Evolutionary conservation across 2,888 invertebrate species (phyloP).

Genomic region (Griposia aprilina): DNA sequence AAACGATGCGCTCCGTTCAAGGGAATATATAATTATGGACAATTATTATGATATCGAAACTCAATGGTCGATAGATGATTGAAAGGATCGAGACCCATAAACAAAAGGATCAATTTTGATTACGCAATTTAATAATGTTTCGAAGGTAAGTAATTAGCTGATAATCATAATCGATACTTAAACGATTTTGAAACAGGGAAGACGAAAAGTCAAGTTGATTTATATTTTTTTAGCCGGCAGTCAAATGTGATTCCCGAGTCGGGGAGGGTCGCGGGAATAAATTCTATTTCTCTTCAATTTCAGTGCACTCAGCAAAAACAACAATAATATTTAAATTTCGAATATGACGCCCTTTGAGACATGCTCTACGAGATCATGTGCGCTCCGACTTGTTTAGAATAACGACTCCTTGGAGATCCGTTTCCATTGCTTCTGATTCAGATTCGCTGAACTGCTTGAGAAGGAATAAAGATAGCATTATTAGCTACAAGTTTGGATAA

Average conservation of each 20-base stretch:
- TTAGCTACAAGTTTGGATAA: slow-evolving; percentile 54
- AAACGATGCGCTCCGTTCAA: slow-evolving; percentile 88
- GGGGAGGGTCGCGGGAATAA: slow-evolving; percentile 82
- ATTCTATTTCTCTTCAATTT: slow-evolving; percentile 90
- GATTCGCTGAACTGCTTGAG: slow-evolving; percentile 28
- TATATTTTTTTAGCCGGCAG: slow-evolving; percentile 76
- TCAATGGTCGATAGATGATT: slow-evolving; percentile 90
- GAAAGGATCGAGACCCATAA: slow-evolving; percentile 90
- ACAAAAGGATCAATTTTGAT: slow-evolving; percentile 89
- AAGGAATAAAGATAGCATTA: slow-evolving; percentile 34
- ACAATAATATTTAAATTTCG: slow-evolving; percentile 89
- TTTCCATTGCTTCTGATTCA: slow-evolving; percentile 48
- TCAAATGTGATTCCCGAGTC: slow-evolving; percentile 80
- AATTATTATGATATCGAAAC: slow-evolving; percentile 90
- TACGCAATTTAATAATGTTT: slow-evolving; percentile 87
- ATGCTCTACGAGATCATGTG: slow-evolving; percentile 72
- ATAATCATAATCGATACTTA: slow-evolving; percentile 80
- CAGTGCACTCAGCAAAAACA: slow-evolving; percentile 88
- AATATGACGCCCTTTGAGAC: slow-evolving; percentile 80
- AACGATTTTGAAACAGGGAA: slow-evolving; percentile 71
- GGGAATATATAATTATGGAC: slow-evolving; percentile 91
- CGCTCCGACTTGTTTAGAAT: slow-evolving; percentile 67
- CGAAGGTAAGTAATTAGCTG: slow-evolving; percentile 85
- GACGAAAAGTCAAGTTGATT: slow-evolving; percentile 71
- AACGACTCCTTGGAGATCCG: slow-evolving; percentile 65